phyloP scores from a whole-genome alignment of 2,113 vertebrate genomes.

The Myodes glareolus region DNA sequence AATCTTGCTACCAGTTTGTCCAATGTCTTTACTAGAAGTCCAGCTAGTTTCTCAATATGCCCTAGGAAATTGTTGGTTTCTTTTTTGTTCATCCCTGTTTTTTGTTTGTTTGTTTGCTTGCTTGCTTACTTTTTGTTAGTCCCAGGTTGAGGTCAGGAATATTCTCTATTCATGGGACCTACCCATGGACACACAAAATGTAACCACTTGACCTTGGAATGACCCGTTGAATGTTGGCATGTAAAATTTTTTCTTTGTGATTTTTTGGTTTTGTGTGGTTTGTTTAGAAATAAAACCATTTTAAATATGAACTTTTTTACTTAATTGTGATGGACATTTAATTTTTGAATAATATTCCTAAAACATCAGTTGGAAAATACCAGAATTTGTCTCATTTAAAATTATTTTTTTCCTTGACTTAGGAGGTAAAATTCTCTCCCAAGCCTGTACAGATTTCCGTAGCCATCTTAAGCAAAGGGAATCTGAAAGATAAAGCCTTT shows the following conservation, averaged over 20 bases:
- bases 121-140: neutral
- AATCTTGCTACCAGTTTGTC: neutral
- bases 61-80: neutral
- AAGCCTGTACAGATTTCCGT: neutral
- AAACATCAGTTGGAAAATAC: neutral
- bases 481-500: neutral
- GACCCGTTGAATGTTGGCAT: neutral
- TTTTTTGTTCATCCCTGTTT: neutral
- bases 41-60: neutral
- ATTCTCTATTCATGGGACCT: neutral
- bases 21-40: neutral
- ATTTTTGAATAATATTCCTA: neutral
- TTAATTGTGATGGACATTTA: neutral
- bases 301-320: slow-evolving; percentile 1
- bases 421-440: neutral
- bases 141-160: neutral
- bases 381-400: slow-evolving; percentile 10
- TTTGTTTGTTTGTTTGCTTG: neutral
- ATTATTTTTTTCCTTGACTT: neutral
- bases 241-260: neutral
- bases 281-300: slow-evolving; percentile 6
- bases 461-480: neutral
- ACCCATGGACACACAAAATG: neutral
- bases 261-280: neutral
- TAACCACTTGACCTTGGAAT: neutral